Evolutionary conservation across 2,888 invertebrate genomes (phyloP), one percentile per base, ranked within the genome.

Genomic region (Phasia obesa): DNA sequence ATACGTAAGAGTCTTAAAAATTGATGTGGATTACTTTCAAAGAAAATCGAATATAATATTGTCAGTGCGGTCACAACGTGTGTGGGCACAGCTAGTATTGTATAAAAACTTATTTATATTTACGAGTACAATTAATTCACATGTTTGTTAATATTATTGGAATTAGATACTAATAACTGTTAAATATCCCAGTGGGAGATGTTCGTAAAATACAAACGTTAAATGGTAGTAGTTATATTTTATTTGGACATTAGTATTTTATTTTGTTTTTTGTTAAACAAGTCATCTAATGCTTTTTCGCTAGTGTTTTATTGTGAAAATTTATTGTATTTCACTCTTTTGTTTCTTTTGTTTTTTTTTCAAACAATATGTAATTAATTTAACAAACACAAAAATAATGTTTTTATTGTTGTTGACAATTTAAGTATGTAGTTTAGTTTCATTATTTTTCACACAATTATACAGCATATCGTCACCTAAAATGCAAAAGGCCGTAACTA

Each of bases 331-430:
- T 42, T 44, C 7, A 55, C 23, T 17, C 6, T 4, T 35, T 38
- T 67, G 38, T 51, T n/a, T 51, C 6, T 69, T 60, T 67, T 60
- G 27, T 44, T 65, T 11, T 78, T n/a, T 67, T 60, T 62, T 35
- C 35, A 15, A 55, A 67, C 60, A 73, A 67, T 47, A 51, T 57
- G 79, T 79, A 83, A 79, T 79, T 83, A 83, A 83, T 83, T 83
- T 79, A 75, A 71, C 42, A 79, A 73, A 62, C 31, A 70, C 60
- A 75, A 42, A 31, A 31, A 19, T 35, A 35, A 70, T 70, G 53
- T 65, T 62, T 64, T 75, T 62, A 70, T 82, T 83, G 70, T 62
- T 79, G 79, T 75, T 79, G 75, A 83, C 83, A 83, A 71, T 83
- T 79, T 71, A 79, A 83, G 75, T 71, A 79, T 79, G 75, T 71